These are phyloP conservation scores for Pavo muticus DNA, from an alignment of 2,113 vertebrate species.

Conservation along the genomic window DNA sequence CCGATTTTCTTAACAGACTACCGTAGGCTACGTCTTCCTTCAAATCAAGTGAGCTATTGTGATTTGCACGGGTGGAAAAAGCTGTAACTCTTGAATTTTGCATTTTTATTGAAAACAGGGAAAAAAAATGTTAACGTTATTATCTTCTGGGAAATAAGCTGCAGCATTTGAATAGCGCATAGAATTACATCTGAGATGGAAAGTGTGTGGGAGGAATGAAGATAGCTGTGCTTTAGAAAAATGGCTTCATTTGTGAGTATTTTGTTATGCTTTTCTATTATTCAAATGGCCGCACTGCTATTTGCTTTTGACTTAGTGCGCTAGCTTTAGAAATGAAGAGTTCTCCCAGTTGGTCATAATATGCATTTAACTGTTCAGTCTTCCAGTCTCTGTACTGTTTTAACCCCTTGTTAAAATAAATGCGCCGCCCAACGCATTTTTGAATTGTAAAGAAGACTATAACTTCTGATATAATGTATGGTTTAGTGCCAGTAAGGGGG, in stretches of 20 bases:
- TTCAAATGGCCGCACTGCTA: conserved; percentile 48
- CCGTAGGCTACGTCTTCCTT: background rate
- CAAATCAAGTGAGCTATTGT: background rate
- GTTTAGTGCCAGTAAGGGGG: background rate
- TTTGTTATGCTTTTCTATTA: conserved; percentile 57
- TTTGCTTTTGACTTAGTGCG: conserved; percentile 53
- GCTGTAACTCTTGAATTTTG: conserved; percentile 45
- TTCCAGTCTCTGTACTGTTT: background rate
- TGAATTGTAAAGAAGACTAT: background rate
- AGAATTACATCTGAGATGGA: conserved; percentile 62
- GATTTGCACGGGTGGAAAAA: conserved; percentile 36
- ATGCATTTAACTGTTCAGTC: conserved; percentile 48
- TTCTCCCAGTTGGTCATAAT: conserved; percentile 50
- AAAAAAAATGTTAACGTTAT: background rate
- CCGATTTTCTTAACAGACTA: background rate
- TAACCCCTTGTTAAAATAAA: background rate
- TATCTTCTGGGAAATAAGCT: conserved; percentile 62
- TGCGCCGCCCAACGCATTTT: background rate
- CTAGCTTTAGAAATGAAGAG: conserved; percentile 34
- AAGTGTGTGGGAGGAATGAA: conserved; percentile 60
- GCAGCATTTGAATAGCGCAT: conserved; percentile 50
- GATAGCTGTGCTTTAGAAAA: conserved; percentile 57
- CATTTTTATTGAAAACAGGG: conserved; percentile 49
- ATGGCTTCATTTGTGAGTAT: conserved; percentile 48
- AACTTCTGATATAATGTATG: background rate